Evolutionary conservation across 2,113 vertebrate genomes (phyloP).

Genomic region (Oreotragus oreotragus): DNA sequence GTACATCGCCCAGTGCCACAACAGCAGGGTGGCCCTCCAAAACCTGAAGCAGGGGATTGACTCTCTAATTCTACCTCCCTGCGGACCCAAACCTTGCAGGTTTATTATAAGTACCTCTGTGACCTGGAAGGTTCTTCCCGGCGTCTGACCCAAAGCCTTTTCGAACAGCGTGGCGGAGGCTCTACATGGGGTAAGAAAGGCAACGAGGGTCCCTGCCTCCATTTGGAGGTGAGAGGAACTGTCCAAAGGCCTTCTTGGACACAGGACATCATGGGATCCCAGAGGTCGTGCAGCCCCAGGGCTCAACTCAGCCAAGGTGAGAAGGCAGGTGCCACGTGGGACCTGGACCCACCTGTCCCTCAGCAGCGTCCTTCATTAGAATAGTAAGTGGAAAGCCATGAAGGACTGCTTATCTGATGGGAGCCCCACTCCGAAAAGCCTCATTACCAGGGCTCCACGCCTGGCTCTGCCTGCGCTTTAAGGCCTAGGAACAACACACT

Average conservation of each 20-base stretch:
- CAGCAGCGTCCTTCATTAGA: neutral
- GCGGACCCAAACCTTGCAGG: rapidly evolving
- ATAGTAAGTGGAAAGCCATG: neutral
- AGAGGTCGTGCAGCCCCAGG: neutral
- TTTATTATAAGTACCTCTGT: neutral
- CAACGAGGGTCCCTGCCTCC: neutral
- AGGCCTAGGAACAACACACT: slow-evolving; percentile 21
- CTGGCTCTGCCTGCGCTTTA: neutral
- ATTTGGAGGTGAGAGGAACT: neutral
- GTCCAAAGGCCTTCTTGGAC: neutral
- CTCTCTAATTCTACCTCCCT: neutral
- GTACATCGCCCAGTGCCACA: neutral
- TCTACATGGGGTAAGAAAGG: neutral
- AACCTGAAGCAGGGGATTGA: neutral
- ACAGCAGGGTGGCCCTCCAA: neutral
- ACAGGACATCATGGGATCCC: neutral
- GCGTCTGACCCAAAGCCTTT: neutral
- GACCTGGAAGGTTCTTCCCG: neutral
- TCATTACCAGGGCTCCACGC: neutral
- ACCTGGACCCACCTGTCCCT: neutral
- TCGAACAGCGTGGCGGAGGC: neutral
- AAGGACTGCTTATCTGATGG: slow-evolving; percentile 33
- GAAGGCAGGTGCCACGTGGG: neutral
- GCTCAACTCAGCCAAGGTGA: neutral
- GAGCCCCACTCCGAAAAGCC: slow-evolving; percentile 19